Percentiles rank a stretch among this genome's conserved stretches.
These are phyloP conservation scores for Agrypnia vestita DNA, from an alignment of 1,140 invertebrate genomes.

Conservation along the genomic window DNA sequence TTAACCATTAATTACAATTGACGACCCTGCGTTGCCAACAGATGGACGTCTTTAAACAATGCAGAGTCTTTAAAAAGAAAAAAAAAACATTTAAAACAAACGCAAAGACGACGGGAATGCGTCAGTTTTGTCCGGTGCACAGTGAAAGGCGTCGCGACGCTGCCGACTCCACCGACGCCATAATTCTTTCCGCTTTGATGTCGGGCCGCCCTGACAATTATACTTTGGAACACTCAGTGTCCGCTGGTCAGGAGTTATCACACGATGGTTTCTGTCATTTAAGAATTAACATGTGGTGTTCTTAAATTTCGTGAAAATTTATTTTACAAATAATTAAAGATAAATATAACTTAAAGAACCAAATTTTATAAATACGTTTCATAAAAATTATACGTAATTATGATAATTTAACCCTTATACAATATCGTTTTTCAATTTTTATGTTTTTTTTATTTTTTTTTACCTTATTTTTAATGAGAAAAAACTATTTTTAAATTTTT, in stretches of 20 bases:
- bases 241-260: neutral
- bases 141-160: conserved; percentile 14
- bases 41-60: conserved; percentile 7
- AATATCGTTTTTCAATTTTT: too few relatives aligned
- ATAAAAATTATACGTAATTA: too few relatives aligned
- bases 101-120: conserved; percentile 6
- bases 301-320: neutral
- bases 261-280: neutral
- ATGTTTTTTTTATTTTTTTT: too few relatives aligned
- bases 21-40: neutral
- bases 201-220: conserved; percentile 52
- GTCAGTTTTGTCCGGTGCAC: neutral
- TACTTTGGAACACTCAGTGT: conserved; percentile 1
- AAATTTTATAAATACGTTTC: too few relatives aligned
- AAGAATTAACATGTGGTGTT: neutral
- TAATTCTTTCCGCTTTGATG: conserved; percentile 52
- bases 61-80: neutral
- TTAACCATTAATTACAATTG: too few relatives aligned
- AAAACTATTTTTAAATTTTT: too few relatives aligned
- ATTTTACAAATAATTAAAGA: neutral
- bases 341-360: neutral
- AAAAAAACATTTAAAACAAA: neutral
- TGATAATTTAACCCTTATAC: too few relatives aligned
- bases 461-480: too few relatives aligned
- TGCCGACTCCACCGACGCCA: conserved; percentile 14